A percentile compares a stretch with the other conserved stretches of the same genome.
These are phyloP conservation scores for Corythornis vintsioides DNA, from an alignment of 2,113 vertebrate genomes.

Conservation along the genomic window DNA sequence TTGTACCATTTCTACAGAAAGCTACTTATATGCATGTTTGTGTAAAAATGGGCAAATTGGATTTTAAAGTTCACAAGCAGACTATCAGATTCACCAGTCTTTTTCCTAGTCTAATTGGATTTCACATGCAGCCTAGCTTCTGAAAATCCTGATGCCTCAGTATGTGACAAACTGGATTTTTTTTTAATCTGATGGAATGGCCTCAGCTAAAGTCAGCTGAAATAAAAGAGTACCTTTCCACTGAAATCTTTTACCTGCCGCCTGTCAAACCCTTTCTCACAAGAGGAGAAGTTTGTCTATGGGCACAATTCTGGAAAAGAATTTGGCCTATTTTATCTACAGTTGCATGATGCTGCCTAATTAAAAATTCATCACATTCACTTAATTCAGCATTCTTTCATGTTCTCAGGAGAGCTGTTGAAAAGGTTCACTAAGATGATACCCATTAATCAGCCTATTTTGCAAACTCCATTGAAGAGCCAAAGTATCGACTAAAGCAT, in stretches of 20 bases:
- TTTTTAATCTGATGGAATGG: background rate
- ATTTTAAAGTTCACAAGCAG: background rate
- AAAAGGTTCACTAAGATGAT: background rate
- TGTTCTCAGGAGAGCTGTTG: background rate
- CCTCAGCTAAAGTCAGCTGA: background rate
- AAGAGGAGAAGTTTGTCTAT: background rate
- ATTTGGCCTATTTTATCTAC: background rate
- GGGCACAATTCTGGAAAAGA: background rate
- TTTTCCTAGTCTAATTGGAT: background rate
- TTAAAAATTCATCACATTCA: slow-evolving; percentile 33
- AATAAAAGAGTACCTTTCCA: background rate
- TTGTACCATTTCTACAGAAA: background rate
- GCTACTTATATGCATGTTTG: background rate
- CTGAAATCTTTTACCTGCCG: background rate
- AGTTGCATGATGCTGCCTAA: background rate
- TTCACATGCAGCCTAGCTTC: background rate
- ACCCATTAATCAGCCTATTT: background rate
- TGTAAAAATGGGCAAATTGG: background rate
- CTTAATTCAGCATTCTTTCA: slow-evolving; percentile 8
- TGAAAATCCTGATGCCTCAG: background rate
- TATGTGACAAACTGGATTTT: background rate
- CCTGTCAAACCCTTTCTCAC: background rate
- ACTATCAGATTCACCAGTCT: background rate
- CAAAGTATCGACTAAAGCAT: background rate
- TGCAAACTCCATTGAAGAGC: background rate